Percentiles rank a stretch among this genome's conserved stretches.
Evolutionary conservation across 1,140 invertebrate genomes (phyloP).

Genomic region (Drosophila arizonae): DNA sequence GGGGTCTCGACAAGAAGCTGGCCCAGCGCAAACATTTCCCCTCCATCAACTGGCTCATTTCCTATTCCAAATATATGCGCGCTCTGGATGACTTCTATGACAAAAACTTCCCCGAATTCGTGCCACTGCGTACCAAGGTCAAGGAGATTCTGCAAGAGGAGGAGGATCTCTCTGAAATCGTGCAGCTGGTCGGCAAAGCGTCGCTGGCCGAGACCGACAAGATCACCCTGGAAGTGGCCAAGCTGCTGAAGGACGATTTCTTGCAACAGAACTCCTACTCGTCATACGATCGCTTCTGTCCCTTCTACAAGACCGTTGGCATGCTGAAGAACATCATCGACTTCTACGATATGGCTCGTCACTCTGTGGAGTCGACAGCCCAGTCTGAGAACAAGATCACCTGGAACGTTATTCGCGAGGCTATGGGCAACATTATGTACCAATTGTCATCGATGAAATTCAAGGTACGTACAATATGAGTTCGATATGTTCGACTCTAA

Average conservation of each 20-base stretch:
- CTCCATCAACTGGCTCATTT: constrained; percentile 99
- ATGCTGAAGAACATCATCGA: constrained; percentile 99
- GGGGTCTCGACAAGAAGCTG: constrained; percentile 99
- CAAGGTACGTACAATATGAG: constrained; percentile 88
- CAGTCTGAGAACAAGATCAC: constrained; percentile 99
- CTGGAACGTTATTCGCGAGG: constrained; percentile 98
- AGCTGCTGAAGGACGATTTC: constrained; percentile 99
- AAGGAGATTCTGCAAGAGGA: constrained; percentile 99
- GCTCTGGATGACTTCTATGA: constrained; percentile 99
- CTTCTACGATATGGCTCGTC: constrained; percentile 98
- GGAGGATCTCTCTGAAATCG: constrained; percentile 99
- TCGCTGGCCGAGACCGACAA: constrained; percentile 99
- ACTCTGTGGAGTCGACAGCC: constrained; percentile 98
- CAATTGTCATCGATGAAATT: constrained; percentile 99
- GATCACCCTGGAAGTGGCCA: constrained; percentile 99
- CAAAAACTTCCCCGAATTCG: constrained; percentile 99
- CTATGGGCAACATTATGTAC: constrained; percentile 98
- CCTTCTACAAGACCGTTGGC: constrained; percentile 99
- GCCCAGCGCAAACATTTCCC: constrained; percentile 99
- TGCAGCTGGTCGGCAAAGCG: constrained; percentile 99
- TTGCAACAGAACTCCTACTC: constrained; percentile 99
- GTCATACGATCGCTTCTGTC: constrained; percentile 98
- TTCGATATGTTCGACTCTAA: too few species aligned
- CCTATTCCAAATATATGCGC: constrained; percentile 99
- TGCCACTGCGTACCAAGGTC: constrained; percentile 95